A percentile compares a stretch with the other conserved stretches of the same genome.
These are phyloP conservation scores for Agapornis roseicollis DNA, from an alignment of 2,113 vertebrate genomes.

Conservation along the genomic window DNA sequence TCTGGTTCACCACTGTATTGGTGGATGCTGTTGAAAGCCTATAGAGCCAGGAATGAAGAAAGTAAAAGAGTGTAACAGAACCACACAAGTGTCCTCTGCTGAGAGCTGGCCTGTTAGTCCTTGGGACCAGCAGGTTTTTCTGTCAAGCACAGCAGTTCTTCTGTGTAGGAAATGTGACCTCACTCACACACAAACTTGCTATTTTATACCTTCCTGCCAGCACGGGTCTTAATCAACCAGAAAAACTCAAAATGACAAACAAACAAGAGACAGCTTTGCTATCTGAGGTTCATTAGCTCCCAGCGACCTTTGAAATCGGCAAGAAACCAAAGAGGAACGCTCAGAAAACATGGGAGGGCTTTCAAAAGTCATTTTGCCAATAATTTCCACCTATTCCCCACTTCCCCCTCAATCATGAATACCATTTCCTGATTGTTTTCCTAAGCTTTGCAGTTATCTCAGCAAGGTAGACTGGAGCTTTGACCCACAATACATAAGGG, in stretches of 20 bases:
- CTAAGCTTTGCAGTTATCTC: not conserved
- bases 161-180: constrained; percentile 28
- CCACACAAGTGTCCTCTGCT: not conserved
- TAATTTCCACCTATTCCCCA: not conserved
- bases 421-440: constrained; percentile 29
- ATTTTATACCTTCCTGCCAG: constrained; percentile 68
- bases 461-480: not conserved
- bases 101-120: not conserved
- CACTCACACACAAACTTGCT: constrained; percentile 40
- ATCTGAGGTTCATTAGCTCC: constrained; percentile 77
- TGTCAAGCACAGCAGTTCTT: constrained; percentile 55
- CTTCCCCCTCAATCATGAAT: not conserved
- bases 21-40: not conserved
- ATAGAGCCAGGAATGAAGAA: not conserved
- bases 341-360: not conserved
- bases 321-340: constrained; percentile 31
- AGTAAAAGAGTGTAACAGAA: not conserved
- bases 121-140: not conserved
- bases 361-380: constrained; percentile 39
- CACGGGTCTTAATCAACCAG: constrained; percentile 78
- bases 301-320: constrained; percentile 64
- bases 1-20: not conserved
- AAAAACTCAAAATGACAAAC: constrained; percentile 79
- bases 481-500: not conserved
- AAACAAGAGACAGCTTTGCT: constrained; percentile 77